phyloP scores from a whole-genome alignment of 2,888 invertebrate genomes.

The Tetranychus truncatus region DNA sequence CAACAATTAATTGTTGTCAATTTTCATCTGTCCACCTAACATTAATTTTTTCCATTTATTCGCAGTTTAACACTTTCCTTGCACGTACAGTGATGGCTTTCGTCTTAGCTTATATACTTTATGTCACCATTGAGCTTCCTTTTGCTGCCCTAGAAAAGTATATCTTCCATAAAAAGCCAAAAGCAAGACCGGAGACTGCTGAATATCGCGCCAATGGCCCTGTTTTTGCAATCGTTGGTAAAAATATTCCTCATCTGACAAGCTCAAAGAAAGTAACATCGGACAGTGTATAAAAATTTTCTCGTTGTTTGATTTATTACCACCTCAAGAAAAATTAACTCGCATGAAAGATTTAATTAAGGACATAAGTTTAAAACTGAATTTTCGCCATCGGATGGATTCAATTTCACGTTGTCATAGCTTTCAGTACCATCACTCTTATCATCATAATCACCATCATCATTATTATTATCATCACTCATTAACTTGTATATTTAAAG shows the following conservation, averaged over 20 bases:
- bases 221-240: neutral
- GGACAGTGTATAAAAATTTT: neutral
- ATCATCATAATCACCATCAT: neutral
- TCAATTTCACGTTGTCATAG: neutral
- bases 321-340: no score
- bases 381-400: no score
- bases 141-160: constrained; percentile 21
- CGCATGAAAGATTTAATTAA: no score
- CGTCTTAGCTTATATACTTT: constrained; percentile 20
- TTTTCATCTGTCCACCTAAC: neutral
- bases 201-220: neutral
- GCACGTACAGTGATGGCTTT: constrained; percentile 19
- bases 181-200: neutral
- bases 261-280: neutral
- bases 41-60: neutral
- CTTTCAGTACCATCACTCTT: neutral
- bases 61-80: constrained; percentile 21
- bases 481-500: no score
- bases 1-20: neutral
- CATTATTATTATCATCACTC: neutral
- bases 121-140: constrained; percentile 22
- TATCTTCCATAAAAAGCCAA: constrained; percentile 6
- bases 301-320: no score
- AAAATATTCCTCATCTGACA: neutral
- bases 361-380: no score